Evolutionary conservation across 2,113 vertebrate species (phyloP), one percentile per base, ranked within the genome.

Genomic region (Notechis scutatus): DNA sequence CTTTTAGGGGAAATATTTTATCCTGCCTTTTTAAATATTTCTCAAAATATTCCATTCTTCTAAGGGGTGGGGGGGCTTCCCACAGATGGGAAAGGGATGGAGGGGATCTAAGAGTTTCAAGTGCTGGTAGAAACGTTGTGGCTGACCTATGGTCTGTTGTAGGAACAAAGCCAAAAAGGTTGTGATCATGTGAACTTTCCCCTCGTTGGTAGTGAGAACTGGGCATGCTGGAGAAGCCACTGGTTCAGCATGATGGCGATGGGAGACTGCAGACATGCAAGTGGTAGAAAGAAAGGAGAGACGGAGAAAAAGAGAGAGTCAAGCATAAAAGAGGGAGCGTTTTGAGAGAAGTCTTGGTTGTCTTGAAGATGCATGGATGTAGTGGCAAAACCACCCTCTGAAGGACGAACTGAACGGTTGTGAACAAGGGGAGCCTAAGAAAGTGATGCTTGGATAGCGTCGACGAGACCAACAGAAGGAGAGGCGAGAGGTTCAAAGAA

Each of bases 331-430:
- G n/a, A 8, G n/a, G 34, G 69, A 39, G 34, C 2, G 1, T 39
- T 39, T 8, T 81, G 69, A 39, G 69, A 81, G 34, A 34, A 20
- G 15, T 21, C 47, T 50, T 81, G 18, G 69, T 81, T 5, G 5
- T 81, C 69, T 74, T 34, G n/a, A 81, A 74, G 15, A 74, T 34
- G n/a, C 69, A 74, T 3, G n/a, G 69, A 74, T 39, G n/a, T 39
- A 2, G 34, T 39, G n/a, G 69, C n/a, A 21, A 81, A 81, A 39
- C 14, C n/a, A 20, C 69, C 15, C 15, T 81, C 74, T 81, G 34
- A 42, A 42, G 34, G 6, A 81, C 2, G 18, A 81, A 39, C 5
- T 0, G 0, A 20, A 39, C 0, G 2, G 0, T 39, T 39, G 74
- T 81, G 74, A 42, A 18, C 74, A 20, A 81, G 18, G n/a, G 34